A percentile compares a stretch with the other conserved stretches of the same genome.
These are phyloP conservation scores for Anhinga rufa DNA, from an alignment of 2,113 vertebrate genomes.

Conservation along the genomic window DNA sequence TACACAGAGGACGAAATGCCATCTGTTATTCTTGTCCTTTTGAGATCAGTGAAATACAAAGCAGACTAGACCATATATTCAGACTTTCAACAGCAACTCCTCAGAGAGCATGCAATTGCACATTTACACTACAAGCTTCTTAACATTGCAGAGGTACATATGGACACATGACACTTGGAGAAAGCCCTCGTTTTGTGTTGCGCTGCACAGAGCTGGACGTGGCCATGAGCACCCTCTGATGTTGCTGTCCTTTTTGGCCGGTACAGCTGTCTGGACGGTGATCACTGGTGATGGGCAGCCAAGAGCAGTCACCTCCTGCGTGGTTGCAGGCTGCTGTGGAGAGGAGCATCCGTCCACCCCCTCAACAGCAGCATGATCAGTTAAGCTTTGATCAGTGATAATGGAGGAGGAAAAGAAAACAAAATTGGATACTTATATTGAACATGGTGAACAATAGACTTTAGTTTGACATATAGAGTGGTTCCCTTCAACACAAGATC, in stretches of 20 bases:
- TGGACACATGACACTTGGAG: fast-evolving
- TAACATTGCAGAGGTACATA: background rate
- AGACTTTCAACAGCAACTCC: background rate
- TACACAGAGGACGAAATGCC: background rate
- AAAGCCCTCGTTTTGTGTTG: background rate
- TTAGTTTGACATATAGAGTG: background rate
- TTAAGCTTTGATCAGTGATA: background rate
- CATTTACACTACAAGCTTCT: background rate
- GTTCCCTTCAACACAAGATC: background rate
- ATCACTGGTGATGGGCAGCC: background rate
- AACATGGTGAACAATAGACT: background rate
- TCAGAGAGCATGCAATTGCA: background rate
- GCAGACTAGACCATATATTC: background rate
- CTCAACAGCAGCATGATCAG: background rate
- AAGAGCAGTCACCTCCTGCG: background rate
- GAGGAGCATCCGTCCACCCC: background rate
- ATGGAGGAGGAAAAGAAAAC: background rate
- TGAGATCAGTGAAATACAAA: background rate
- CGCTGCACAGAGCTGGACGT: fast-evolving
- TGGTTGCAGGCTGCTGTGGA: background rate
- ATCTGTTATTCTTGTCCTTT: background rate
- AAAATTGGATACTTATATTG: background rate
- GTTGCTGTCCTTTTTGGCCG: background rate
- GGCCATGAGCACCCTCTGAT: too few relatives aligned
- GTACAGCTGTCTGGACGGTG: background rate